These are phyloP conservation scores for Holothuria scabra DNA, from an alignment of 53 echinoderm and acorn worm species.

Conservation along the genomic window DNA sequence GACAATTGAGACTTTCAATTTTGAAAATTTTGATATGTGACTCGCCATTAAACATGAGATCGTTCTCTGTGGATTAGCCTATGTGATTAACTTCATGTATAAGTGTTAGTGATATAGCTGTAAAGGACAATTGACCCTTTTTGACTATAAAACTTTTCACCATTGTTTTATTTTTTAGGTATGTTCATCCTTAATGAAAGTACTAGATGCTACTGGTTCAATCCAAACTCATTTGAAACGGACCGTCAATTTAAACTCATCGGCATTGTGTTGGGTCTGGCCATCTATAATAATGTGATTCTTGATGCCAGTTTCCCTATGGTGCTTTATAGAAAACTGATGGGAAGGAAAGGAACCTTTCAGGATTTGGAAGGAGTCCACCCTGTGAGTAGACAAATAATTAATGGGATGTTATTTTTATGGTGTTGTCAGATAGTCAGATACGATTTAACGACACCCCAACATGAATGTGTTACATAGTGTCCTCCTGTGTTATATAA, in stretches of 20 bases:
- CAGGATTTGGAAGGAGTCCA: conserved; percentile 75
- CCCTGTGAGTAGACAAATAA: conserved; percentile 60
- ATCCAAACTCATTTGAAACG: conserved; percentile 91
- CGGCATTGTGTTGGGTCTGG: conserved; percentile 92
- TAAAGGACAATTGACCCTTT: no score
- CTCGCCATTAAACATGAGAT: no score
- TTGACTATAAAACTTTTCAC: no score
- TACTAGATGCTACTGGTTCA: conserved; percentile 89
- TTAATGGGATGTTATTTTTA: neutral
- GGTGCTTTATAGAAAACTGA: conserved; percentile 91
- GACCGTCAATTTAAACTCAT: conserved; percentile 95
- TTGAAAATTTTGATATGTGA: no score
- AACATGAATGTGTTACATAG: no score
- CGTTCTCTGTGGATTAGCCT: no score
- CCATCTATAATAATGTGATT: conserved; percentile 99
- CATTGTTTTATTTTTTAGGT: conserved; percentile 53
- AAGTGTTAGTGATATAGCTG: no score
- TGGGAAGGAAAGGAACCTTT: conserved; percentile 81
- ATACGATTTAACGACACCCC: neutral
- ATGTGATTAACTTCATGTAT: no score
- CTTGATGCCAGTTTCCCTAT: conserved; percentile 94
- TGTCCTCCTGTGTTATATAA: no score
- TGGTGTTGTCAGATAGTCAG: neutral
- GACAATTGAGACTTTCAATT: no score
- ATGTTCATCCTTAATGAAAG: conserved; percentile 83